Evolutionary conservation across 2,888 invertebrate species (phyloP).

Genomic region (Ormyrus nitidulus): DNA sequence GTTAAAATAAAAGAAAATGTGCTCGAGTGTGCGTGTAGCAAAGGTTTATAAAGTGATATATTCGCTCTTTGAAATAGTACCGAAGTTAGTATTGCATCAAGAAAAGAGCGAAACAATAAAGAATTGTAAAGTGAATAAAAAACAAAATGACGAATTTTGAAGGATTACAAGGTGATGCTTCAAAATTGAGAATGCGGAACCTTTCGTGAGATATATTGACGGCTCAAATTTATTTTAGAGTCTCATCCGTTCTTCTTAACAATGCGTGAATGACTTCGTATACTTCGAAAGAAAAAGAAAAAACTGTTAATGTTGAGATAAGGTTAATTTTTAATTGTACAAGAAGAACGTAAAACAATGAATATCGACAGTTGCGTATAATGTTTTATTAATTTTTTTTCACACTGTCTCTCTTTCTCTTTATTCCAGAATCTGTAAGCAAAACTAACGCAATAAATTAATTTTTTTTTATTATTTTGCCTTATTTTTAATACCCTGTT

Average conservation of each 20-base stretch:
- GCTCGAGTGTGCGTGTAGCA: constrained; percentile 18
- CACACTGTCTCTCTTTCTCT: constrained; percentile 48
- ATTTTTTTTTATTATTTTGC: constrained; percentile 21
- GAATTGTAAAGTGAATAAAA: neutral
- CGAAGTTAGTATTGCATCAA: constrained; percentile 27
- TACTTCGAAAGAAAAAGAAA: constrained; percentile 28
- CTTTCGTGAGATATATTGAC: constrained; percentile 14
- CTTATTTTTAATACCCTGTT: neutral
- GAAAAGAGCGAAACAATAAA: constrained; percentile 8
- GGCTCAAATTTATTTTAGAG: constrained; percentile 41
- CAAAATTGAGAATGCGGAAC: constrained; percentile 13
- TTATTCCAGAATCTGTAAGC: constrained; percentile 41
- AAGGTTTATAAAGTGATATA: constrained; percentile 31
- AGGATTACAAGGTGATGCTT: constrained; percentile 2
- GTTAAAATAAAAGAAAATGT: constrained; percentile 28
- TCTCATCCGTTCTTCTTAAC: constrained; percentile 26
- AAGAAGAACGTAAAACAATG: constrained; percentile 26
- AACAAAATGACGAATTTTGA: constrained; percentile 17
- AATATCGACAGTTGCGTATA: constrained; percentile 39
- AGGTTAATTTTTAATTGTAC: constrained; percentile 45
- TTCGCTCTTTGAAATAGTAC: constrained; percentile 36
- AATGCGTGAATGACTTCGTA: constrained; percentile 22
- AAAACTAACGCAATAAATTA: constrained; percentile 41
- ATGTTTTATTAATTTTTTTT: constrained; percentile 28
- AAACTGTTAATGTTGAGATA: constrained; percentile 36